phyloP scores from a whole-genome alignment of 2,113 vertebrate genomes.

The Petrocephalus zakoni region DNA sequence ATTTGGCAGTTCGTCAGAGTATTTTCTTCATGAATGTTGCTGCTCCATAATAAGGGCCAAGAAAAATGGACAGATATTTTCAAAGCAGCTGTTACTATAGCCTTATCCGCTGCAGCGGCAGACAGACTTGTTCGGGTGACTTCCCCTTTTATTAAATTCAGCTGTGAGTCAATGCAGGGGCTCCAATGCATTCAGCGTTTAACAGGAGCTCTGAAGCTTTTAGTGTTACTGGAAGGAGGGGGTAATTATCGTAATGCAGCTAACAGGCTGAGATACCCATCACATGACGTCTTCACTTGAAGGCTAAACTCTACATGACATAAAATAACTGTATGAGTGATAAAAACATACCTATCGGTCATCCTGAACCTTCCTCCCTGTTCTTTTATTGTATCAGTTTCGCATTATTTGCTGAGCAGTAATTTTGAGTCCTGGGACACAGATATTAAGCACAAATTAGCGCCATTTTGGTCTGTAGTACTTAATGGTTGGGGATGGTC shows the following conservation, averaged over 20 bases:
- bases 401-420: background rate
- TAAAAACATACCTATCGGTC: background rate
- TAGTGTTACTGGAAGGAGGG: background rate
- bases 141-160: background rate
- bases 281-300: conserved; percentile 60
- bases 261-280: background rate
- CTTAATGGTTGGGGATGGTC: background rate
- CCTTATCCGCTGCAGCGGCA: background rate
- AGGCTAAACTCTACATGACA: background rate
- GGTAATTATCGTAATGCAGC: background rate
- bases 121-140: background rate
- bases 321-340: background rate
- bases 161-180: background rate
- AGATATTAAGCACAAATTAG: background rate
- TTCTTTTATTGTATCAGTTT: background rate
- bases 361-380: background rate
- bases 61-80: background rate
- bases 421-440: background rate
- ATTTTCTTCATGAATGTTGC: too few relatives aligned
- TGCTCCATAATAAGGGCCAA: too few relatives aligned
- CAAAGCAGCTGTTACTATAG: background rate
- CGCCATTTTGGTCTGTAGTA: background rate
- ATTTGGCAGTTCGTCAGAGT: too few relatives aligned
- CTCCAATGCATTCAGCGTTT: too few relatives aligned
- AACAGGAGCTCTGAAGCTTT: background rate